Conservation (phyloP, 2,888 invertebrate genomes). For the Noctua janthina region DNA sequence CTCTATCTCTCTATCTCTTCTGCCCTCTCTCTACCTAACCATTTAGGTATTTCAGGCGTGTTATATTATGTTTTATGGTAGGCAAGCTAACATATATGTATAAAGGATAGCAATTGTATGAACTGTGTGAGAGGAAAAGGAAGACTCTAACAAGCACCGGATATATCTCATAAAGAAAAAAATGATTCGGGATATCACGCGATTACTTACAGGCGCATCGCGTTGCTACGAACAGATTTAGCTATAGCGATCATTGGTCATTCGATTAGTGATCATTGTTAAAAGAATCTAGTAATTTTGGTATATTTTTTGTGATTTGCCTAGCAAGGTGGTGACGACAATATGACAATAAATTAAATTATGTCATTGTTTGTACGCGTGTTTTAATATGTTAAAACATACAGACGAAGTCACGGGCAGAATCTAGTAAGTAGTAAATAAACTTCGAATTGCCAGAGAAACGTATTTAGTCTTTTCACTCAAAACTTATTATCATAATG, state of each 20-base stretch:
- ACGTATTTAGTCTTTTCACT: not conserved
- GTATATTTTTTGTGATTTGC: not conserved
- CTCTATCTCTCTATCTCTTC: too few species aligned
- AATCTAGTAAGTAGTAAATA: not conserved
- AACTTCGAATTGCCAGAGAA: not conserved
- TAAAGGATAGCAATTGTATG: not conserved
- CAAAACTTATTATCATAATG: not conserved
- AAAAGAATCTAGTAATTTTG: not conserved
- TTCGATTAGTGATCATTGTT: not conserved
- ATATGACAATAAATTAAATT: too few species aligned
- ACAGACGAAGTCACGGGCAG: not conserved
- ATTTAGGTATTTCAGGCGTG: not conserved
- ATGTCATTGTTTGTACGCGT: not conserved
- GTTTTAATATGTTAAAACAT: not conserved
- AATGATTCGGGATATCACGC: constrained; percentile 8
- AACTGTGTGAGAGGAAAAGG: constrained; percentile 26
- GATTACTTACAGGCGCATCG: constrained; percentile 10
- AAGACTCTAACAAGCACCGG: constrained; percentile 34
- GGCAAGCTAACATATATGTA: not conserved
- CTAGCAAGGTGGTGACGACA: too few species aligned
- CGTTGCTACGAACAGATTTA: not conserved
- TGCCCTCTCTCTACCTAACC: not conserved
- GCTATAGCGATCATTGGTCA: not conserved
- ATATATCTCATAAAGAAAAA: constrained; percentile 42
- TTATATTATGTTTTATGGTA: not conserved